Evolutionary conservation across 64 coral and sea anemone species (phyloP).

Genomic region (Porites lutea): DNA sequence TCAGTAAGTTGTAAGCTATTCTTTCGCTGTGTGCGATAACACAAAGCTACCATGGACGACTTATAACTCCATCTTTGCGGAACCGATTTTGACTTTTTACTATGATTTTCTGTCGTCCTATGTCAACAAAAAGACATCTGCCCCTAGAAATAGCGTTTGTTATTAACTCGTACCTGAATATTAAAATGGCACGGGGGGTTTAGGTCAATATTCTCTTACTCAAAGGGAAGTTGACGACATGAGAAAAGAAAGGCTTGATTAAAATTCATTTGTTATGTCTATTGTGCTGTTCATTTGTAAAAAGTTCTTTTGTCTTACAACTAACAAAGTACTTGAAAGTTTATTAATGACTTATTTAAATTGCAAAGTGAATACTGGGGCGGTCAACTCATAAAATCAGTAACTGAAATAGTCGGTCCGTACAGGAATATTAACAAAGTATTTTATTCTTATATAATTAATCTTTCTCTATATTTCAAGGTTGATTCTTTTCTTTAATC

Average conservation of each 20-base stretch:
- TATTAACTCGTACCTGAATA: slow-evolving; percentile 38
- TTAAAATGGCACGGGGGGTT: background rate
- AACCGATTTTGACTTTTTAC: background rate
- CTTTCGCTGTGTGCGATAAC: background rate
- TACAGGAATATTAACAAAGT: too few species aligned
- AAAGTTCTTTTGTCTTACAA: slow-evolving; percentile 9
- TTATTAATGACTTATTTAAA: background rate
- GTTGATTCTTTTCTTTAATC: too few species aligned
- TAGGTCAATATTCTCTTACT: slow-evolving; percentile 1
- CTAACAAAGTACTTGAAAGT: background rate
- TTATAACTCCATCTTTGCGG: slow-evolving; percentile 1
- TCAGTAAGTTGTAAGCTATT: background rate
- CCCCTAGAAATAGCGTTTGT: slow-evolving; percentile 20
- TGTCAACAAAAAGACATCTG: slow-evolving; percentile 31
- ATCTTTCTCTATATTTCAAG: too few species aligned
- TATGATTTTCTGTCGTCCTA: slow-evolving; percentile 13
- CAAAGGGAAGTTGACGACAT: background rate
- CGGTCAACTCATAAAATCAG: background rate
- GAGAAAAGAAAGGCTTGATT: background rate
- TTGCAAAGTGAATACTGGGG: background rate
- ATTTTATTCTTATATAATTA: too few species aligned
- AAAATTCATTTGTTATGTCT: slow-evolving; percentile 17
- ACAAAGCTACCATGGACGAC: background rate
- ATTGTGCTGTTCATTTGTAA: background rate
- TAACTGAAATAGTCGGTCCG: too few species aligned